Evolutionary conservation across 2,797 vertebrate species (phyloP), one percentile per base, ranked within the genome.

Genomic region (Coregonus suidteri): DNA sequence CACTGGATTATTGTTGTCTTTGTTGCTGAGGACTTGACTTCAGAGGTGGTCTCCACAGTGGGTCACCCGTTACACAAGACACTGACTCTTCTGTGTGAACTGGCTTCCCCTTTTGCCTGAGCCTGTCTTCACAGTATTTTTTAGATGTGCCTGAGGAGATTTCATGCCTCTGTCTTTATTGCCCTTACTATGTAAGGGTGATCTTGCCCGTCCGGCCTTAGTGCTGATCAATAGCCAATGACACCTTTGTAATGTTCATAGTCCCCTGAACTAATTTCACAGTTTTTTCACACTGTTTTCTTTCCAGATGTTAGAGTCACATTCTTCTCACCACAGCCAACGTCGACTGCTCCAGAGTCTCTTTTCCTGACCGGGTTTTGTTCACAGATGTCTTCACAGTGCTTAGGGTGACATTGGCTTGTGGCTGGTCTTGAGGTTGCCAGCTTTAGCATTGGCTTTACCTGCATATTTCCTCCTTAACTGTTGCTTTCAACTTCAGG

Each of bases 381-480:
- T 90, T 91, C 64, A 30, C 47, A 70, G 82, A 75, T 75, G 79
- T 73, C 66, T 84, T 93, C 16, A 81, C 37, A 76, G 31, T 79
- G 72, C 31, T 83, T 70, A 85, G 87, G 53, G 85, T 94, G 25
- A 77, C 51, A 75, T 94, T 95, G 11, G 20, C 78, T 18, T 82
- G 82, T 83, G 92, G 89, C 70, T 93, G 83, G 30, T 93, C 93
- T 91, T 92, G 93, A 90, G 85, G 31, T 89, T 84, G 34, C 84
- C 76, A 65, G 86, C 76, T 77, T 90, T 91, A 30, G 79, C 11
- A 65, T 59, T 53, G n/a, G 54, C 31, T 85, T 82, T 92, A 20
- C 67, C 70, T 14, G 11, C 9, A 47, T 70, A 69, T 77, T 77
- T 76, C 83, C 25, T 90, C 86, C 53, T 88, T 90, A 15, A 79